phyloP scores from a whole-genome alignment of 2,888 invertebrate species.

The Hyposoter didymator region DNA sequence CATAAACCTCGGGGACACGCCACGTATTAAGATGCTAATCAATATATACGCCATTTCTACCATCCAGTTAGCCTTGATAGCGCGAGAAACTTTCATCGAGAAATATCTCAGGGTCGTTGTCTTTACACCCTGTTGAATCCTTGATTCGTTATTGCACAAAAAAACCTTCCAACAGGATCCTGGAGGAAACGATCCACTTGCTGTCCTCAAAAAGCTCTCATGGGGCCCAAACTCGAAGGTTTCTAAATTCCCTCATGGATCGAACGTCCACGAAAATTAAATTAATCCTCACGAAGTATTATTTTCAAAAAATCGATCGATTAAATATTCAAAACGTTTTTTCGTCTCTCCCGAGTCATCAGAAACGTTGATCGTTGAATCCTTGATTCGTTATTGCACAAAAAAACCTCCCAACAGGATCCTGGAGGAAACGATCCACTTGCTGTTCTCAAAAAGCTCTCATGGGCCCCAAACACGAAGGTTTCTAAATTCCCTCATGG shows the following conservation, averaged over 20 bases:
- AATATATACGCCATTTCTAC: conserved; percentile 67
- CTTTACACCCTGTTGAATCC: conserved; percentile 9
- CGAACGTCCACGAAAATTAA: not conserved
- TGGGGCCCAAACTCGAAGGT: too few relatives aligned
- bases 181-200: not conserved
- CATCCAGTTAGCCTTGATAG: conserved; percentile 62
- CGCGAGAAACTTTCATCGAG: conserved; percentile 55
- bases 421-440: not conserved
- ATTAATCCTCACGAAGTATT: not conserved
- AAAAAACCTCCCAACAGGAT: not conserved
- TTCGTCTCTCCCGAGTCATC: not conserved
- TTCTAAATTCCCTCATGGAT: not conserved
- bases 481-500: not conserved
- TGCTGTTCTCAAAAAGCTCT: not conserved
- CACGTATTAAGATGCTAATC: conserved; percentile 69
- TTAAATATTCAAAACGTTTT: not conserved
- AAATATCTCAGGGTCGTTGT: conserved; percentile 45
- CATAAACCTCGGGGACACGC: conserved; percentile 66
- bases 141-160: not conserved
- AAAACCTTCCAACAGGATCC: not conserved
- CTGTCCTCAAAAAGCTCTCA: not conserved
- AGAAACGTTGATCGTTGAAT: not conserved
- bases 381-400: not conserved
- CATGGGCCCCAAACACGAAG: not conserved
- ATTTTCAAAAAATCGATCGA: not conserved